Conservation (phyloP, 2,113 vertebrate genomes). For the Peromyscus californicus region DNA sequence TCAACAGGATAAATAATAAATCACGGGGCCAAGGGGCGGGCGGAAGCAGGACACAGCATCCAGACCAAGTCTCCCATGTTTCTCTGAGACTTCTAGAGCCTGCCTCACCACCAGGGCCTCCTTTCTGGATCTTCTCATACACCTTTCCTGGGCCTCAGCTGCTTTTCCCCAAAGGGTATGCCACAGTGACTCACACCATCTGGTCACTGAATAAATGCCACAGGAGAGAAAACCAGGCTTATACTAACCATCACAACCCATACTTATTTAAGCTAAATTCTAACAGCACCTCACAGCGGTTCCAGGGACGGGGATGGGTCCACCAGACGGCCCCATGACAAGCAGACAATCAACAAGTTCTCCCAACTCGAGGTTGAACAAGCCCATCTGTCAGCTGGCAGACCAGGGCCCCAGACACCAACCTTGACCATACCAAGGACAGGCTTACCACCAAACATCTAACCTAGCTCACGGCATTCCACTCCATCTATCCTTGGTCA, state of each 20-base stretch:
- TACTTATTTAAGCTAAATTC: not conserved
- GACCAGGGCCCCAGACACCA: not conserved
- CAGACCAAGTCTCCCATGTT: not conserved
- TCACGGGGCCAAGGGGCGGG: not conserved
- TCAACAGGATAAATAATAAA: not conserved
- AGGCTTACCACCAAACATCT: not conserved
- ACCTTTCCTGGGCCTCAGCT: not conserved
- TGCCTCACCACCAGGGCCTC: no score
- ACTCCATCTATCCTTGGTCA: not conserved
- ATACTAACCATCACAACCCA: not conserved
- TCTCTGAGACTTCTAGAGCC: not conserved
- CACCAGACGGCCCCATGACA: accelerated
- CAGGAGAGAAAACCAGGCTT: not conserved
- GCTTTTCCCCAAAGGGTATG: not conserved
- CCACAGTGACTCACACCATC: not conserved
- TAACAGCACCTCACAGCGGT: not conserved
- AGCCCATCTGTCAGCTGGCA: accelerated
- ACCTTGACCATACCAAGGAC: not conserved
- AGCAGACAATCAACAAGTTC: not conserved
- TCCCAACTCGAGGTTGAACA: not conserved
- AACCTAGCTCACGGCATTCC: not conserved
- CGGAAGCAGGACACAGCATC: not conserved
- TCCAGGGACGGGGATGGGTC: accelerated
- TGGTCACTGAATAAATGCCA: not conserved
- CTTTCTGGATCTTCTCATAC: not conserved